Evolutionary conservation across 2,797 vertebrate species (phyloP).

Genomic region (Florisuga fusca): DNA sequence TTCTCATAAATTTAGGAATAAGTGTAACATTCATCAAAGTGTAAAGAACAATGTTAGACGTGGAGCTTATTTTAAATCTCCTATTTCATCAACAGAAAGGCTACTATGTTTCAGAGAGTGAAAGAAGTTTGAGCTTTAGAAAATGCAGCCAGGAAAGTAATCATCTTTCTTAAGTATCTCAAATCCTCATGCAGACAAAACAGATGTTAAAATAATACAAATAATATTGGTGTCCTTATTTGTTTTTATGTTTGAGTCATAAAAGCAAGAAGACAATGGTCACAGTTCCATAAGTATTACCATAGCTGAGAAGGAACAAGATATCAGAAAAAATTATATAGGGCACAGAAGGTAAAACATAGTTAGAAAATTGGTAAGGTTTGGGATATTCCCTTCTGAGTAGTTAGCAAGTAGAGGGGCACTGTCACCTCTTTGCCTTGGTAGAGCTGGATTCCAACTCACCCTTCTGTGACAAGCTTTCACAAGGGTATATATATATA

Average conservation of each 20-base stretch:
- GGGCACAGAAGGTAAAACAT: background rate
- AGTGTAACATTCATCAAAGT: constrained; percentile 5
- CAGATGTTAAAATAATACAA: background rate
- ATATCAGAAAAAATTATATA: background rate
- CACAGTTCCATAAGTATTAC: background rate
- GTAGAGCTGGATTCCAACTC: background rate
- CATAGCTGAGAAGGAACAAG: background rate
- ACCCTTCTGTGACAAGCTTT: background rate
- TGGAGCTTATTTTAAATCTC: constrained; percentile 5
- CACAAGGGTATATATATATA: too few species aligned
- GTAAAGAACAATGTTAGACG: background rate
- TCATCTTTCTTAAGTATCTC: background rate
- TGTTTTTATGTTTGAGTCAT: background rate
- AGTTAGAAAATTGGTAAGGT: background rate
- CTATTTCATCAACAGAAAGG: constrained; percentile 10
- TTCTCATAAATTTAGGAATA: constrained; percentile 11
- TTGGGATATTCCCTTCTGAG: background rate
- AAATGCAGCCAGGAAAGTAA: background rate
- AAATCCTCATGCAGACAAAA: background rate
- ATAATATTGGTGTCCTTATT: background rate
- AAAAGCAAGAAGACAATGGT: background rate
- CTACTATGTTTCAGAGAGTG: background rate
- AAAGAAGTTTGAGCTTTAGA: background rate
- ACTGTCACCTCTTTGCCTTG: background rate
- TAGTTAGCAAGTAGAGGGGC: background rate